Base-by-base conservation (phyloP, 2,797 vertebrate genomes). In the Iguana delicatissima region DNA sequence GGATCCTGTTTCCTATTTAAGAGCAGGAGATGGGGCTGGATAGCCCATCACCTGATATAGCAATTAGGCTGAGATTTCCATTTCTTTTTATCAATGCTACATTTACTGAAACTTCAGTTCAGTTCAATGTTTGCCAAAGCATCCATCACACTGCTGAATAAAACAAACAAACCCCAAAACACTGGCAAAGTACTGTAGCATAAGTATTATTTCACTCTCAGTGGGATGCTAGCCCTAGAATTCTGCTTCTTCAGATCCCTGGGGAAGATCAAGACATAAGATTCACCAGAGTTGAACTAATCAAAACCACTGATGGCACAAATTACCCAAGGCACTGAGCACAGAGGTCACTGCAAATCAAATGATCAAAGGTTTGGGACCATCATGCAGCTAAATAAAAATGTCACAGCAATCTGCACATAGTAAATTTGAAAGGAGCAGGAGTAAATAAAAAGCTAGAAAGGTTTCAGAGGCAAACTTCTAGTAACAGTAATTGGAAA, bases 361-460 rank as follows among this genome's bases (percentile, higher is more conserved):
- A 90, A 69, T 89, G 92, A 89, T 10, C 77, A 73, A 92, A 93
- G 86, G 88, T 83, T 13, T 32, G 57, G 59, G 73, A 79, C 38
- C 80, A 32, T 85, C 93, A 92, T 92, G n/a, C 29, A 62, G 85
- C 32, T 42, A 94, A 91, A 92, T 69, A 52, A 93, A 86, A 57
- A 93, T 6, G 86, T 72, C 81, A 0, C 50, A 76, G 1, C 46
- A 52, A 8, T 80, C 87, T 0, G 0, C 76, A 76, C 0, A 20
- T 18, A 1, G 5, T 6, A 94, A 92, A 93, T 88, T 86, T 16
- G 74, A 87, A 91, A 87, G 1, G 84, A 92, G 89, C 83, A 0
- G 1, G 86, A 84, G 67, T 22, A 35, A 50, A 89, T 89, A 86
- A 86, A 87, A 80, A 93, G 10, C 0, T n/a, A 77, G 4, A 26